A percentile compares a stretch with the other conserved stretches of the same genome.
These are phyloP conservation scores for Tapera naevia DNA, from an alignment of 2,797 vertebrate species.

Conservation along the genomic window DNA sequence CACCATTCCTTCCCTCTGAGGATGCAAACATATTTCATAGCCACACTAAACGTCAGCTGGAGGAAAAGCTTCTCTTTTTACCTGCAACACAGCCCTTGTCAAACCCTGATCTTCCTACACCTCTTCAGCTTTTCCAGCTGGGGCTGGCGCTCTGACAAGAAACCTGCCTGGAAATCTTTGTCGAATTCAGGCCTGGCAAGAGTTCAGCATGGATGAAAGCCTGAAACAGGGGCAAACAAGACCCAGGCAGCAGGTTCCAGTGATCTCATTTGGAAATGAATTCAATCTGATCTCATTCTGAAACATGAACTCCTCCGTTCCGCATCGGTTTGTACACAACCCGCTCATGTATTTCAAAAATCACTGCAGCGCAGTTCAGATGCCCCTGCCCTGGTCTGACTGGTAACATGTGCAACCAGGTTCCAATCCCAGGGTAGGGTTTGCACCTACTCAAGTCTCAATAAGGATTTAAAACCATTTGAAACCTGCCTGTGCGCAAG, in stretches of 20 bases:
- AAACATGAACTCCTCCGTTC: rapidly evolving
- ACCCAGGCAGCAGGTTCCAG: background rate
- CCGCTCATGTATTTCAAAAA: rapidly evolving
- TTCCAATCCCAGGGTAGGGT: background rate
- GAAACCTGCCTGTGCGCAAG: background rate
- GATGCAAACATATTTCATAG: background rate
- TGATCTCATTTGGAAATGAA: background rate
- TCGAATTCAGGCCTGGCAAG: background rate
- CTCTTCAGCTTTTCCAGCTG: background rate
- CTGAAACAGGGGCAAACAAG: background rate
- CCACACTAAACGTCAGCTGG: background rate
- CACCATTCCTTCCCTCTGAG: background rate
- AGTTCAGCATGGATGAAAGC: background rate
- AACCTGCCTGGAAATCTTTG: background rate
- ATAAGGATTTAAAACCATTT: background rate
- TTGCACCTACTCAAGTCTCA: background rate
- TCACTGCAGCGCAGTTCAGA: background rate
- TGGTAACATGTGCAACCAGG: background rate
- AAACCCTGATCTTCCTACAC: background rate
- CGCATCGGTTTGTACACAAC: rapidly evolving
- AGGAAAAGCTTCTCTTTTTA: background rate
- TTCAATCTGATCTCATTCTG: background rate
- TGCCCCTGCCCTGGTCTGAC: background rate
- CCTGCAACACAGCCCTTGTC: background rate
- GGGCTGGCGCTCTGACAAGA: background rate